phyloP scores from a whole-genome alignment of 53 echinoderm and acorn worm genomes.

The Echinarachnius parma region DNA sequence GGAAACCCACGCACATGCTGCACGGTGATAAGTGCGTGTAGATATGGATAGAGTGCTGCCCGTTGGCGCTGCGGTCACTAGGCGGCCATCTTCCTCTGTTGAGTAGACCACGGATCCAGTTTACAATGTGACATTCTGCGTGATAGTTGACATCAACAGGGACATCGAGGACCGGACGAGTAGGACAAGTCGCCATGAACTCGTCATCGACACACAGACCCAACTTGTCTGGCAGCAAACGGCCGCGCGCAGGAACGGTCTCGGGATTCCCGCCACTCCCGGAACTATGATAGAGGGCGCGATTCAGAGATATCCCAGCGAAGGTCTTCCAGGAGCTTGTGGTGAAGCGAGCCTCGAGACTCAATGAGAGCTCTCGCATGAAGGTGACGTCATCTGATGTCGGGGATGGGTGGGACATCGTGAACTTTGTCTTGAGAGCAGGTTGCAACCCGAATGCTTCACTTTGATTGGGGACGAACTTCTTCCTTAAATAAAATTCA shows the following conservation, averaged over 20 bases:
- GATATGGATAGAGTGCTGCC: slow-evolving; percentile 9
- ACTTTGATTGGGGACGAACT: no score
- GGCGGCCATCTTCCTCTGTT: slow-evolving; percentile 15
- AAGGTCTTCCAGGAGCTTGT: slow-evolving; percentile 6
- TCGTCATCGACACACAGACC: slow-evolving; percentile 21
- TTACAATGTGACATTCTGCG: not conserved
- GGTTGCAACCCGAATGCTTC: no score
- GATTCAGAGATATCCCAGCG: slow-evolving; percentile 7
- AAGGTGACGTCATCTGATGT: not conserved
- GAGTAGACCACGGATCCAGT: not conserved
- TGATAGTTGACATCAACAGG: not conserved
- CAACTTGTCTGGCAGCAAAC: slow-evolving; percentile 1
- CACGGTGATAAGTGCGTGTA: slow-evolving; percentile 16
- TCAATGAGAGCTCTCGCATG: not conserved
- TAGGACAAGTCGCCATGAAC: slow-evolving; percentile 27
- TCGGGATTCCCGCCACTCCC: not conserved
- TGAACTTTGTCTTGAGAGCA: no score
- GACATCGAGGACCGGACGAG: not conserved
- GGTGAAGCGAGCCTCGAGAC: not conserved
- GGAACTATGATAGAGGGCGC: not conserved
- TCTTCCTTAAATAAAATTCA: no score
- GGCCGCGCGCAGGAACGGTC: slow-evolving; percentile 10
- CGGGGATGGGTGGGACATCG: no score
- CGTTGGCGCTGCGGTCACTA: not conserved
- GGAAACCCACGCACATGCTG: not conserved